Evolutionary conservation across 1,140 invertebrate genomes (phyloP).

Genomic region (Triops cancriformis): DNA sequence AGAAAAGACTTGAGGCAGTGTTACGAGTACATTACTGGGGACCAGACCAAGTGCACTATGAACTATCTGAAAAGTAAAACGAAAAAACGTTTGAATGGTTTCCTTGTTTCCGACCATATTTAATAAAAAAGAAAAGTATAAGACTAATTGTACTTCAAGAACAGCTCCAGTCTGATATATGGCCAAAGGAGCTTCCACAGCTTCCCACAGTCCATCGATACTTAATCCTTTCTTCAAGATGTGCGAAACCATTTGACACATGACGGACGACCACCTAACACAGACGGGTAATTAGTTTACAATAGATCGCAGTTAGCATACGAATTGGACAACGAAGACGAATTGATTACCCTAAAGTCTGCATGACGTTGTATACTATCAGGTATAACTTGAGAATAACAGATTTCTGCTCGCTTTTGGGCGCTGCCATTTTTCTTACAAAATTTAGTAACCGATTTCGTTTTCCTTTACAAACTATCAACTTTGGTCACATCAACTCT

Average conservation of each 20-base stretch:
- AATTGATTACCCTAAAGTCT: constrained; percentile 21
- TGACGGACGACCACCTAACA: constrained; percentile 22
- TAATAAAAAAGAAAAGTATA: constrained; percentile 25
- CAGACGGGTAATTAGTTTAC: not conserved
- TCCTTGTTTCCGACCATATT: constrained; percentile 15
- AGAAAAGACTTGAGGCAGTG: constrained; percentile 79
- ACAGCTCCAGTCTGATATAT: constrained; percentile 86
- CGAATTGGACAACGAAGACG: not conserved
- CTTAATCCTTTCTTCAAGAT: constrained; percentile 7
- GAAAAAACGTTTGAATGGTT: constrained; percentile 20
- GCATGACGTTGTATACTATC: constrained; percentile 17
- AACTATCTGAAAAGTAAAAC: constrained; percentile 53
- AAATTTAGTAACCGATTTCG: too few relatives aligned
- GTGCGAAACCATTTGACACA: constrained; percentile 20
- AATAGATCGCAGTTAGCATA: too few relatives aligned
- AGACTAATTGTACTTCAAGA: constrained; percentile 56
- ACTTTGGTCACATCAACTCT: too few relatives aligned
- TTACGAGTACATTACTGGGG: constrained; percentile 68
- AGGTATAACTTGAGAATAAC: constrained; percentile 10
- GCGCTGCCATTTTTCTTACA: constrained; percentile 19
- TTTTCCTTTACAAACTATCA: too few relatives aligned
- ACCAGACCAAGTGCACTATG: constrained; percentile 73
- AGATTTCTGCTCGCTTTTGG: constrained; percentile 4
- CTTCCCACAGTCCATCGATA: constrained; percentile 49
- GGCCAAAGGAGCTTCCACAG: constrained; percentile 56